Evolutionary conservation across 1,140 invertebrate species (phyloP).

Genomic region (Cydia pomonella): DNA sequence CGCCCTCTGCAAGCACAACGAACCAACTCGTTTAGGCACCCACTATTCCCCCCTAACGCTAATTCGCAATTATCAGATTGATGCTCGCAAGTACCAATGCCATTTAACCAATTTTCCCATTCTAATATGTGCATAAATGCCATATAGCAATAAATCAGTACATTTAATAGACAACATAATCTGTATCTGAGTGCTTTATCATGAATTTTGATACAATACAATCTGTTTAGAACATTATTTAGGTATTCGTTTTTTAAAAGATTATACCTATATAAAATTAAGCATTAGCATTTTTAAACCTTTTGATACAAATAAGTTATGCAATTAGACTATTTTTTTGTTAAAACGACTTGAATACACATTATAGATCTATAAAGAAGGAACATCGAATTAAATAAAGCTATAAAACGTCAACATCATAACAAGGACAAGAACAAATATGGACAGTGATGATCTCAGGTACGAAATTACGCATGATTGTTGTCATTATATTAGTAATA

Average conservation of each 20-base stretch:
- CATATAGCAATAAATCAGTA: background rate
- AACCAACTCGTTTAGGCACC: conserved; percentile 35
- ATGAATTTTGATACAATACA: no score
- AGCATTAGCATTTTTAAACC: no score
- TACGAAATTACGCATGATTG: conserved; percentile 7
- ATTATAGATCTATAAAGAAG: no score
- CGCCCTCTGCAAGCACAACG: conserved; percentile 63
- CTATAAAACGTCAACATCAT: background rate
- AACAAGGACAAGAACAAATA: background rate
- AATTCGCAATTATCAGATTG: conserved; percentile 12
- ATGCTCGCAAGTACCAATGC: background rate
- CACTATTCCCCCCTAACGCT: background rate
- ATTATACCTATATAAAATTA: no score
- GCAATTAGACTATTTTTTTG: no score
- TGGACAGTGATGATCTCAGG: conserved; percentile 16
- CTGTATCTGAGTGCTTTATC: no score
- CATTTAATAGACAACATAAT: no score
- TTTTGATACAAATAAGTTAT: no score
- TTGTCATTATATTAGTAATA: background rate
- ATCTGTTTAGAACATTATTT: no score
- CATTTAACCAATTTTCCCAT: background rate
- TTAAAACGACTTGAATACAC: no score
- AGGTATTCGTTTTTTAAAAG: no score
- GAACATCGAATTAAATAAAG: no score
- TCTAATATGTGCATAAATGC: background rate